Evolutionary conservation across 2,113 vertebrate species (phyloP).

Genomic region (Tetrax tetrax): DNA sequence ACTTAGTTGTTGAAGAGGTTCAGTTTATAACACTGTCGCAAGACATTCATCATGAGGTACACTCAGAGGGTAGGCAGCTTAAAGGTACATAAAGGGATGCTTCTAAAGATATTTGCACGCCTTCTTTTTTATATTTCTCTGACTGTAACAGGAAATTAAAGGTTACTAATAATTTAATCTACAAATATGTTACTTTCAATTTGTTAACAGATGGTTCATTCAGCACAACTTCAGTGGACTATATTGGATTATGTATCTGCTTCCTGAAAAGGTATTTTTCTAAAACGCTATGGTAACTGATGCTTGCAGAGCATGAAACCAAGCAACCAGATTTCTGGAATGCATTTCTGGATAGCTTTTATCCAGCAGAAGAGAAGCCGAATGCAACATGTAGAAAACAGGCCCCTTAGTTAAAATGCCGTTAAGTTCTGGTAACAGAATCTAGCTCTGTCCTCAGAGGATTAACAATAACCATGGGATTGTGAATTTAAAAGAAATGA

Average conservation of each 20-base stretch:
- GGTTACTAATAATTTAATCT: not conserved
- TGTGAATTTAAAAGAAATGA: not conserved
- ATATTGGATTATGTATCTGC: not conserved
- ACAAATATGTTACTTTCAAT: not conserved
- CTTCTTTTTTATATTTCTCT: not conserved
- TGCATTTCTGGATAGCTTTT: slow-evolving; percentile 30
- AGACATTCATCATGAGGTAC: not conserved
- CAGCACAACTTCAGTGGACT: not conserved
- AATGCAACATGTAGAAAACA: not conserved
- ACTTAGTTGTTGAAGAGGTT: not conserved
- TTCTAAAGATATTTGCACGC: not conserved
- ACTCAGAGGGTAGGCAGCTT: not conserved
- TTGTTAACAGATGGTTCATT: slow-evolving; percentile 30
- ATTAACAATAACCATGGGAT: not conserved
- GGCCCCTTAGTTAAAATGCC: not conserved
- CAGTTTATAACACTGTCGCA: not conserved
- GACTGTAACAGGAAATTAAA: not conserved
- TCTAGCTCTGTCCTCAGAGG: not conserved
- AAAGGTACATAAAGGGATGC: not conserved
- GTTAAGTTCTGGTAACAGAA: not conserved
- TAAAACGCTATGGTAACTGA: slow-evolving; percentile 22
- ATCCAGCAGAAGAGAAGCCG: not conserved
- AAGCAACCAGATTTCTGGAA: slow-evolving; percentile 45
- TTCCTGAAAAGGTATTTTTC: slow-evolving; percentile 50
- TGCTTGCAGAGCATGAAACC: slow-evolving; percentile 4